Base-by-base conservation (phyloP, 2,113 vertebrate genomes). In the Edolisoma coerulescens region DNA sequence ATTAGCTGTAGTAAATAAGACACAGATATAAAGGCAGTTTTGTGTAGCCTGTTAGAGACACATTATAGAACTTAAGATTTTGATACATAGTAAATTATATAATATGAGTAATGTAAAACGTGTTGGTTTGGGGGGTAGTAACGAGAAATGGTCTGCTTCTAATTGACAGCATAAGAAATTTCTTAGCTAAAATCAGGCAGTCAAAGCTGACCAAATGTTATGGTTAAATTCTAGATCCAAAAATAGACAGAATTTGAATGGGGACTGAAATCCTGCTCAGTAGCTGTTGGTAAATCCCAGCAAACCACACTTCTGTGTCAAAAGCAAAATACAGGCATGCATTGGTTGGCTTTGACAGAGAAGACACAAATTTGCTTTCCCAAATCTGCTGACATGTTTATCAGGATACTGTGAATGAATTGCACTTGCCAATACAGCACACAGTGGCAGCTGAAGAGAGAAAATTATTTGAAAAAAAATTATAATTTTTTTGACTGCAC, bases 271-370 rank as follows among this genome's bases (percentile, higher is more conserved):
- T 69, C 27, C 35, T 74, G 63, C 64, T 77, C 60, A 35, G 76
- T 52, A 93, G 50, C 30, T 54, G 54, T n/a, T 80, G 79, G 90
- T 93, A 93, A 90, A 92, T 86, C 85, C 68, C 60, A 90, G 82
- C 44, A 93, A 81, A 77, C 71, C 76, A 52, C 57, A 24, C 56
- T 68, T 70, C 30, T 57, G 30, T 42, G 37, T 53, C 8, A 1
- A 78, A 75, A 90, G 73, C 47, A 92, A 85, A 90, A 74, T 80
- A 84, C 41, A 86, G 60, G 32, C 88, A 59, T 63, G 59, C 70
- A 74, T 60, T 16, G 11, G 84, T 67, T 63, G 75, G 71, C 76
- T 88, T 78, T 56, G 88, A 88, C 23, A 83, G 52, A 85, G 86
- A 70, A 68, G 60, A 64, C 77, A 41, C 59, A 67, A 56, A 88